Percentiles rank a stretch among this genome's conserved stretches.
phyloP scores from a whole-genome alignment of 2,888 invertebrate genomes.

The Artemia sinica region DNA sequence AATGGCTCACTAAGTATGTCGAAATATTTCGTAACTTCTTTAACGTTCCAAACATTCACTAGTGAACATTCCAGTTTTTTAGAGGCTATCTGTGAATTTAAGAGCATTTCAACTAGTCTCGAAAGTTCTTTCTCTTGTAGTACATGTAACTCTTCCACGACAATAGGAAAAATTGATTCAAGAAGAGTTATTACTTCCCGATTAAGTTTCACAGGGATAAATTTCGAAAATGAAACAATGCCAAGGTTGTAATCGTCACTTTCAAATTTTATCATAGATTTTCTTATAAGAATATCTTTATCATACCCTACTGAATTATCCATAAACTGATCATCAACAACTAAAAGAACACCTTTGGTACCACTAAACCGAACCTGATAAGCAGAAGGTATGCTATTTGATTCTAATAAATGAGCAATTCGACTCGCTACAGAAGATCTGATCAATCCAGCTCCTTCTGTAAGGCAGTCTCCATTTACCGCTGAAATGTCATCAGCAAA shows the following conservation, averaged over 20 bases:
- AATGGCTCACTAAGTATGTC: constrained; percentile 13
- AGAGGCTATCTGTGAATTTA: not conserved
- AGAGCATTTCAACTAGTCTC: not conserved
- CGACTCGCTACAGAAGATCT: not conserved
- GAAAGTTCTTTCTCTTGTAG: not conserved
- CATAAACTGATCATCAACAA: not conserved
- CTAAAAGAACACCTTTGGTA: not conserved
- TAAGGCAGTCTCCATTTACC: not conserved
- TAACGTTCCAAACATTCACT: not conserved
- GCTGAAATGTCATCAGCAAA: not conserved
- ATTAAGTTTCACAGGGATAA: constrained; percentile 16
- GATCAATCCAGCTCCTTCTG: constrained; percentile 6
- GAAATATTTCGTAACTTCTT: not conserved
- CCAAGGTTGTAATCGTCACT: constrained; percentile 2
- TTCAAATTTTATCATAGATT: constrained; percentile 17
- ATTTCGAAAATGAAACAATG: constrained; percentile 15
- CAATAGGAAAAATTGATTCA: not conserved
- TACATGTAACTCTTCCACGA: constrained; percentile 4
- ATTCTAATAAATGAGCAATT: not conserved
- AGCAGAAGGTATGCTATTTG: not conserved
- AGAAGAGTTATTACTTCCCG: constrained; percentile 16
- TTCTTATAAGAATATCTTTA: not conserved
- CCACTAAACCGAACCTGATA: constrained; percentile 15
- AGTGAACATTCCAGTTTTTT: not conserved
- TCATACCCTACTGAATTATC: not conserved